Percentiles rank a stretch among this genome's conserved stretches.
Evolutionary conservation across 2,888 invertebrate genomes (phyloP).

Genomic region (Carcina quercana): DNA sequence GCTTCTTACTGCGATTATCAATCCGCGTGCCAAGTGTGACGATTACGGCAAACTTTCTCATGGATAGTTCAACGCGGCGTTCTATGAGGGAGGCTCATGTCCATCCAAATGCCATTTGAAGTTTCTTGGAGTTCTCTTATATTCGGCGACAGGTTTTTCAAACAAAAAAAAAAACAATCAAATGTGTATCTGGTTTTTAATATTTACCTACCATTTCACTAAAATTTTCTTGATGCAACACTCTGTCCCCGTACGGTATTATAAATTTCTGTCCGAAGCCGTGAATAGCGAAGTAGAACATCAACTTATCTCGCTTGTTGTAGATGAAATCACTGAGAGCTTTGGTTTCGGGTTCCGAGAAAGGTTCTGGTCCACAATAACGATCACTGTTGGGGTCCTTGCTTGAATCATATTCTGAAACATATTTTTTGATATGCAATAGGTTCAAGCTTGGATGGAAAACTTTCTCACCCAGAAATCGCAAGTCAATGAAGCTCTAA

Average conservation of each 20-base stretch:
- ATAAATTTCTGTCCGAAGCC: conserved; percentile 77
- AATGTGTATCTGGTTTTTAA: neutral
- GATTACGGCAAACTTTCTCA: no score
- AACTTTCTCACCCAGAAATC: no score
- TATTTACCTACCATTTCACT: conserved; percentile 36
- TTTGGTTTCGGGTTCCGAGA: conserved; percentile 51
- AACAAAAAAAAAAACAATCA: neutral
- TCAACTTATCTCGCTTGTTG: conserved; percentile 33
- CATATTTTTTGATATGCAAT: no score
- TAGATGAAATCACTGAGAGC: conserved; percentile 31
- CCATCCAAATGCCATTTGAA: no score
- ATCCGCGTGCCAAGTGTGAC: no score
- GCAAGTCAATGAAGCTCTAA: no score
- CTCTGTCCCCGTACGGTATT: conserved; percentile 70
- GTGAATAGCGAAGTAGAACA: conserved; percentile 77
- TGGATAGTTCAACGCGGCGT: no score
- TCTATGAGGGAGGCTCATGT: no score
- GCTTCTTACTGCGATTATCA: no score
- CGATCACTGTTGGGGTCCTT: conserved; percentile 22
- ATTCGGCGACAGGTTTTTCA: neutral
- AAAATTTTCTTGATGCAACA: conserved; percentile 59
- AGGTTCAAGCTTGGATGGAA: no score
- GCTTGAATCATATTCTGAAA: conserved; percentile 36
- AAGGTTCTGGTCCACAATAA: conserved; percentile 40
- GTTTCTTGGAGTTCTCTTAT: no score